Percentiles rank a stretch among this genome's conserved stretches.
These are phyloP conservation scores for Aphidius colemani DNA, from an alignment of 2,888 invertebrate genomes.

Conservation along the genomic window DNA sequence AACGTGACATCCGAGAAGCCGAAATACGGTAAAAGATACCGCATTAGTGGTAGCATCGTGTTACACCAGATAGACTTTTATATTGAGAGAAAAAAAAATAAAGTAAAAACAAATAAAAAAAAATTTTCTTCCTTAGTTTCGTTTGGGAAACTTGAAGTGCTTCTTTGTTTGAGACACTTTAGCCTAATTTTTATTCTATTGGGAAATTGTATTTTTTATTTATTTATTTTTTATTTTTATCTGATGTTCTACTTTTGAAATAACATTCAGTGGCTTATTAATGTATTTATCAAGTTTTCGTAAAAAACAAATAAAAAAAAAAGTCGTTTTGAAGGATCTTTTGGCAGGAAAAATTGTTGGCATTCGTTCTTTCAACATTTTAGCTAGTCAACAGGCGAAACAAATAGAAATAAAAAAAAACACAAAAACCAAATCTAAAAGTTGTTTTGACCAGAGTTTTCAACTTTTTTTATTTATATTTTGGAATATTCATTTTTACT, in stretches of 20 bases:
- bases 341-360: too few relatives aligned
- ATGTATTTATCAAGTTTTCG: too few relatives aligned
- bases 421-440: conserved; percentile 1
- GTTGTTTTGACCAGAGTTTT: conserved; percentile 1
- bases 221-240: too few relatives aligned
- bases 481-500: conserved; percentile 2
- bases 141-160: conserved; percentile 19
- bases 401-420: background rate
- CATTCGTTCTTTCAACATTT: background rate
- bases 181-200: background rate
- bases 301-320: too few relatives aligned
- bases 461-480: background rate
- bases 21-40: conserved; percentile 48
- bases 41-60: conserved; percentile 23
- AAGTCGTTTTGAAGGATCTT: too few relatives aligned
- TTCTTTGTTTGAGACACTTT: conserved; percentile 3
- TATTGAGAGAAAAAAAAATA: too few relatives aligned
- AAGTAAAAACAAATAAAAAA: too few relatives aligned
- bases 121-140: too few relatives aligned
- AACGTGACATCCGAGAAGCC: conserved; percentile 44
- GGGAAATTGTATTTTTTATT: background rate
- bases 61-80: conserved; percentile 12
- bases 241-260: background rate
- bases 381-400: conserved; percentile 4
- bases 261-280: too few relatives aligned